Evolutionary conservation across 2,113 vertebrate genomes (phyloP).

Genomic region (Heterotilapia buettikoferi): DNA sequence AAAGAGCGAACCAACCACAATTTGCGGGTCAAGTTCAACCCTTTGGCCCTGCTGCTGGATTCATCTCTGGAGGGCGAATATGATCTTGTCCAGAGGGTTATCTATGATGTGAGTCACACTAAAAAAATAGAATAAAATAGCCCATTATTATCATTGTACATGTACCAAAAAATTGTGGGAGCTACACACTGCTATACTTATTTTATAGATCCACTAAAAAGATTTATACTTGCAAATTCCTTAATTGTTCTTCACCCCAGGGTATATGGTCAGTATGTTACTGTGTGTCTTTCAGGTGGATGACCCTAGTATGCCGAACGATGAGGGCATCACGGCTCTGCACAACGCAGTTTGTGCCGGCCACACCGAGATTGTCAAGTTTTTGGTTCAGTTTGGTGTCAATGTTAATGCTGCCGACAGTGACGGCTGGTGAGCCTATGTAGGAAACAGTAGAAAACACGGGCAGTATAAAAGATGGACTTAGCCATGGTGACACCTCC

Average conservation of each 20-base stretch:
- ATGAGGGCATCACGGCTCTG: conserved; percentile 92
- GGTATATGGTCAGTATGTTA: fast-evolving
- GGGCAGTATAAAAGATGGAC: not conserved
- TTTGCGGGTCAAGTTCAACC: conserved; percentile 89
- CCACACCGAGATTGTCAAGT: conserved; percentile 89
- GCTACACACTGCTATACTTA: not conserved
- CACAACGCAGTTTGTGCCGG: conserved; percentile 94
- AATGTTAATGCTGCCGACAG: conserved; percentile 93
- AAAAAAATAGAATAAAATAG: fast-evolving
- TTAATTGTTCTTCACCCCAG: not conserved
- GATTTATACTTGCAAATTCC: not conserved
- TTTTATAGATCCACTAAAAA: not conserved
- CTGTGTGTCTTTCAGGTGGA: conserved; percentile 76
- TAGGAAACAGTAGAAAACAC: not conserved
- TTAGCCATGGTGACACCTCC: not conserved
- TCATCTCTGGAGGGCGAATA: conserved; percentile 94
- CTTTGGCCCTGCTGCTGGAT: conserved; percentile 88
- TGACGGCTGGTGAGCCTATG: conserved; percentile 86
- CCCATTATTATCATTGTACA: not conserved
- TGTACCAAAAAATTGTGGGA: not conserved
- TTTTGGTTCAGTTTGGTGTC: conserved; percentile 92
- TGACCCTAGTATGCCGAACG: conserved; percentile 89
- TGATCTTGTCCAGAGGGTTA: conserved; percentile 93
- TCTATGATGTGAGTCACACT: conserved; percentile 83
- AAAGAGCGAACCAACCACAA: conserved; percentile 77